These are phyloP conservation scores for Drosophila crucigera DNA, from an alignment of 2,888 invertebrate genomes.

Conservation along the genomic window DNA sequence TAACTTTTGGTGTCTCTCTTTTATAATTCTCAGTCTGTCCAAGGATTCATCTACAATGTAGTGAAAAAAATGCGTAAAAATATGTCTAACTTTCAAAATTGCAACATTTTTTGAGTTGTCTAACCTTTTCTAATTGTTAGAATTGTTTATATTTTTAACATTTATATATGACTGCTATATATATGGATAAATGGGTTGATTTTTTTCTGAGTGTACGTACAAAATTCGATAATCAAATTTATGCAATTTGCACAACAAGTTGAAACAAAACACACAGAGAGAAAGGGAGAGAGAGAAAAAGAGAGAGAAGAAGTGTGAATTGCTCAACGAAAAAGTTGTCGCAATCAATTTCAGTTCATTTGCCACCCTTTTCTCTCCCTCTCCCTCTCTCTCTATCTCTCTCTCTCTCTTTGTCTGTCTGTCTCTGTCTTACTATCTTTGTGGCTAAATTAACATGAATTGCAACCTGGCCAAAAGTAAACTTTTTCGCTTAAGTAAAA, in stretches of 20 bases:
- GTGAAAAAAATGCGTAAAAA: too few relatives aligned
- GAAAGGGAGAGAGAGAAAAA: background rate
- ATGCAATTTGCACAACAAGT: slow-evolving; percentile 65
- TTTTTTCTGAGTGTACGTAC: slow-evolving; percentile 8
- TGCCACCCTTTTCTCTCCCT: slow-evolving; percentile 3
- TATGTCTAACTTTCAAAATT: too few relatives aligned
- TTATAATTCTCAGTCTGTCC: too few relatives aligned
- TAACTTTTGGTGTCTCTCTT: too few relatives aligned
- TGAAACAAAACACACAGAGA: slow-evolving; percentile 64
- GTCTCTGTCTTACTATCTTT: slow-evolving; percentile 8
- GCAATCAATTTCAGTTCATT: slow-evolving; percentile 70
- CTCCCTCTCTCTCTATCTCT: background rate
- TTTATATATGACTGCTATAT: background rate
- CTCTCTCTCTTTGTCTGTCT: background rate
- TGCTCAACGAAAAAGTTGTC: slow-evolving; percentile 65
- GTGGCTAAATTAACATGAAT: slow-evolving; percentile 65
- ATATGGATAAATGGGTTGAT: background rate
- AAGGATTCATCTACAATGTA: too few relatives aligned
- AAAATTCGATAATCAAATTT: slow-evolving; percentile 68
- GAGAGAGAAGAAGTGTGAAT: background rate
- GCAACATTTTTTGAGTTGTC: too few relatives aligned
- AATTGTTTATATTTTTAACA: background rate
- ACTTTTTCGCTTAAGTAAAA: slow-evolving; percentile 75
- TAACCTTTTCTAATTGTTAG: too few relatives aligned
- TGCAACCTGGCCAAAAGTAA: slow-evolving; percentile 74